phyloP scores from a whole-genome alignment of 2,888 invertebrate species.

The Leucophenga maculata region DNA sequence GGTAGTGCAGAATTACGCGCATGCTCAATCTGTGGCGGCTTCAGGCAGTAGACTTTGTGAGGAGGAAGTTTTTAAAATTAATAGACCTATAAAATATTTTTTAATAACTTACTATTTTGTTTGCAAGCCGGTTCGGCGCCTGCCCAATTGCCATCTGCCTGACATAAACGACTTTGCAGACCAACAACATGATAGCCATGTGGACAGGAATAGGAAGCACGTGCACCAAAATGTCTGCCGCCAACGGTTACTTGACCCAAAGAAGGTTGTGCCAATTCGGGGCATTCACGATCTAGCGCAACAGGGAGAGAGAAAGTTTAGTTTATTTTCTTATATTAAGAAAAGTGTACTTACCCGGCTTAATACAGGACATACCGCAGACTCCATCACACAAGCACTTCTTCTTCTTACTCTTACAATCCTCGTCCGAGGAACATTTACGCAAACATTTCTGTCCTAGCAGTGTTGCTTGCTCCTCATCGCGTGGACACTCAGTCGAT shows the following conservation, averaged over 20 bases:
- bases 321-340: neutral
- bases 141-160: constrained; percentile 94
- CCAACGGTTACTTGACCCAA: constrained; percentile 84
- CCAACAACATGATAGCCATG: constrained; percentile 92
- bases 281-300: constrained; percentile 93
- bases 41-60: constrained; percentile 85
- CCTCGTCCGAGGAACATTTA: constrained; percentile 93
- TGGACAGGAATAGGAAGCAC: constrained; percentile 89
- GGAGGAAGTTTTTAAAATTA: neutral
- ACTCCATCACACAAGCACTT: constrained; percentile 97
- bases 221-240: constrained; percentile 85
- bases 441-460: constrained; percentile 90
- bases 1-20: constrained; percentile 90
- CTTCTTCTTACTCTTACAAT: constrained; percentile 97
- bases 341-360: constrained; percentile 81
- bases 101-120: constrained; percentile 80
- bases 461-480: constrained; percentile 87
- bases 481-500: constrained; percentile 87
- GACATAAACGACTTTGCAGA: constrained; percentile 87
- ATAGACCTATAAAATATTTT: neutral
- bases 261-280: constrained; percentile 83
- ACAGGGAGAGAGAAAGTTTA: too few relatives aligned
- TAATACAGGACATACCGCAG: constrained; percentile 98
- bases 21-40: constrained; percentile 87
- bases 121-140: constrained; percentile 88